These are phyloP conservation scores for Hirtodrosophila cameraria DNA, from an alignment of 2,888 invertebrate genomes.

Conservation along the genomic window DNA sequence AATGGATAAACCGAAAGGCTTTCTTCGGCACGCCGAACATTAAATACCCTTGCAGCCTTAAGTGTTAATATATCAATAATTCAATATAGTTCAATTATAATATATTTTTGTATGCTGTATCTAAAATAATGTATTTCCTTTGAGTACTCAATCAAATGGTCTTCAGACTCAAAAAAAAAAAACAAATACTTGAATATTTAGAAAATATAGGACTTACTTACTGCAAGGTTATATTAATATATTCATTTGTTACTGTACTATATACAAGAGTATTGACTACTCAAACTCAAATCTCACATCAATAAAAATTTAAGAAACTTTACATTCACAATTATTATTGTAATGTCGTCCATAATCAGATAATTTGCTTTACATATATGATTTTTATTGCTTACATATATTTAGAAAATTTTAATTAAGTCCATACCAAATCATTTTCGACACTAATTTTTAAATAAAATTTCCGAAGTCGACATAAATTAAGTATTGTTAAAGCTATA, in stretches of 20 bases:
- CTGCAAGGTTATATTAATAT: conserved; percentile 34
- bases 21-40: conserved; percentile 39
- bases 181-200: too few species aligned
- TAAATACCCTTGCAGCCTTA: conserved; percentile 39
- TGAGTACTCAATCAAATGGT: too few species aligned
- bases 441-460: too few species aligned
- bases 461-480: too few species aligned
- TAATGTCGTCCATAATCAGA: conserved; percentile 1
- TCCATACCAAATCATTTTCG: too few species aligned
- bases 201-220: too few species aligned
- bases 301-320: conserved; percentile 1
- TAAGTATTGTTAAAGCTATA: too few species aligned
- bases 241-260: conserved; percentile 10
- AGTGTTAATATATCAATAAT: background rate
- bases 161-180: too few species aligned
- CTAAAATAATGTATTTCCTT: too few species aligned
- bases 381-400: background rate
- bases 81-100: too few species aligned
- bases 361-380: background rate
- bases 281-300: conserved; percentile 4
- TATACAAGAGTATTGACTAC: conserved; percentile 2
- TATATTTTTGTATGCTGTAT: too few species aligned
- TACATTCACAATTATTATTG: background rate
- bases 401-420: too few species aligned
- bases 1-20: background rate